A percentile compares a stretch with the other conserved stretches of the same genome.
Conservation (phyloP, 2,797 vertebrate genomes). For the Tarsius wallacei region DNA sequence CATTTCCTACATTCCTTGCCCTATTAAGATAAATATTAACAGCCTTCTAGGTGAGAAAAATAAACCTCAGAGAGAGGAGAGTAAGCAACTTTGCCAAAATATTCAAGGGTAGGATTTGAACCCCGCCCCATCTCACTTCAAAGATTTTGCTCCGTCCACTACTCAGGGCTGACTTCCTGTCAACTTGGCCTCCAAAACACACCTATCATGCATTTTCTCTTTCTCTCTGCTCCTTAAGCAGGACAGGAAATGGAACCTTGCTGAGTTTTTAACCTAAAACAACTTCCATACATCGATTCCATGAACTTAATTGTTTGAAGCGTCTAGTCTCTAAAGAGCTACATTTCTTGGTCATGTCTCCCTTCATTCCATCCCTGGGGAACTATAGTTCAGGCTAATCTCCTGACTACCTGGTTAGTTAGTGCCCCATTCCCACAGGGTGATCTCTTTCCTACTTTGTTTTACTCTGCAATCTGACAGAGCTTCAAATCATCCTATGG, state of each 20-base stretch:
- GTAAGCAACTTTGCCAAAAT: not conserved
- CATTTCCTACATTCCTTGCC: constrained; percentile 2
- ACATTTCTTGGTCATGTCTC: not conserved
- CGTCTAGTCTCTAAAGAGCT: not conserved
- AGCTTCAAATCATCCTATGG: not conserved
- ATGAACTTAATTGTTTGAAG: not conserved
- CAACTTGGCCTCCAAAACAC: not conserved
- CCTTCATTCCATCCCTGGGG: not conserved
- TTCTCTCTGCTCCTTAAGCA: not conserved
- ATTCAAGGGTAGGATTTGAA: not conserved
- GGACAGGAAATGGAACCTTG: not conserved
- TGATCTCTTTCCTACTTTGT: not conserved
- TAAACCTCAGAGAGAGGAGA: constrained; percentile 24
- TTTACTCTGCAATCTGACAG: not conserved
- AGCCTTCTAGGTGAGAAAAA: constrained; percentile 47
- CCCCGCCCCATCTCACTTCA: not conserved
- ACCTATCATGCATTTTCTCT: not conserved
- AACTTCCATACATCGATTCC: not conserved
- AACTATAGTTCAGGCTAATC: not conserved
- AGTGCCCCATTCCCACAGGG: not conserved
- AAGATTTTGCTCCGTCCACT: not conserved
- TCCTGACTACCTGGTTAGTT: not conserved
- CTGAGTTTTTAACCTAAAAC: constrained; percentile 49
- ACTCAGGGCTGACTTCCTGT: not conserved
- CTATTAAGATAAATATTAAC: not conserved